Percentiles rank a stretch among this genome's conserved stretches.
These are phyloP conservation scores for Aelia acuminata DNA, from an alignment of 2,888 invertebrate species.

Conservation along the genomic window DNA sequence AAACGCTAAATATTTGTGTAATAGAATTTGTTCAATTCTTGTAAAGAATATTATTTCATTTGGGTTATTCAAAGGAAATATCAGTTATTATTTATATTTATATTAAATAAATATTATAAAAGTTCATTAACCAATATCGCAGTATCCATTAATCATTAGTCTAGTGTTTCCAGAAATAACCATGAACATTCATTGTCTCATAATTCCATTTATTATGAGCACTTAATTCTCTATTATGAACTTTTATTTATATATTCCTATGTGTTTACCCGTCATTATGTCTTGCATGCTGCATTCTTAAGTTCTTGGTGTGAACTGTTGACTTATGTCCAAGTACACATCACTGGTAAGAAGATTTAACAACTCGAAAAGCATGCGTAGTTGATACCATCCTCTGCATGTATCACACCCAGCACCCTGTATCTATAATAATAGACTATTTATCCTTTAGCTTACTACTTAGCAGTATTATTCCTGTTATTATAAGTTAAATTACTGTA, in stretches of 20 bases:
- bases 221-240: neutral
- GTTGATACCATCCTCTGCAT: conserved; percentile 29
- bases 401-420: neutral
- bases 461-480: neutral
- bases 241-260: conserved; percentile 33
- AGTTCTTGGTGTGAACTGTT: conserved; percentile 70
- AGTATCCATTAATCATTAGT: conserved; percentile 1
- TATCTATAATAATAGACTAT: neutral
- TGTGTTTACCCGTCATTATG: conserved; percentile 63
- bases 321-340: conserved; percentile 75
- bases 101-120: neutral
- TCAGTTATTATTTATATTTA: neutral
- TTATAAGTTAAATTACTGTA: neutral
- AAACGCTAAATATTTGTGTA: too few species aligned
- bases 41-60: neutral
- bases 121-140: neutral
- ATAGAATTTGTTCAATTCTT: too few species aligned
- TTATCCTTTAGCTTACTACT: neutral
- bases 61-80: neutral
- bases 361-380: conserved; percentile 59
- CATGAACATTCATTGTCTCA: neutral
- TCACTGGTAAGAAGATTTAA: conserved; percentile 72
- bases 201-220: neutral
- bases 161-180: too few species aligned
- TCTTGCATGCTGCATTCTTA: conserved; percentile 68